A percentile compares a stretch with the other conserved stretches of the same genome.
Conservation (phyloP, 2,113 vertebrate genomes). For the Larimichthys polyactis region DNA sequence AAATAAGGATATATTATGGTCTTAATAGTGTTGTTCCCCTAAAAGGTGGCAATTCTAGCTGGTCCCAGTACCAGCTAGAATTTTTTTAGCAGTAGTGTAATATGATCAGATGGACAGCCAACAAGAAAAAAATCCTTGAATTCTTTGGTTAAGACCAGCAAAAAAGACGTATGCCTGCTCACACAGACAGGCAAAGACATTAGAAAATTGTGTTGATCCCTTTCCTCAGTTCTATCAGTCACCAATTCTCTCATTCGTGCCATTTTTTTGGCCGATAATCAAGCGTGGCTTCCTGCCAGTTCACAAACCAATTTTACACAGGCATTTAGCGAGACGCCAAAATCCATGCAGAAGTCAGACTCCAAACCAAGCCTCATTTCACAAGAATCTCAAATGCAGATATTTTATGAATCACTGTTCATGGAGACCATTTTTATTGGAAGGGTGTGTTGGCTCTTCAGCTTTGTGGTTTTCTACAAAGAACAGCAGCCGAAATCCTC, state of each 20-base stretch:
- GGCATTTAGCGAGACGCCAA: conserved; percentile 31
- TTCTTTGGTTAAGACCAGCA: conserved; percentile 59
- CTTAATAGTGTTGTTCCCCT: conserved; percentile 2
- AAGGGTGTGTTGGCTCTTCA: conserved; percentile 39
- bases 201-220: conserved; percentile 48
- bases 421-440: conserved; percentile 55
- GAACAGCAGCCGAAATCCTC: conserved; percentile 56
- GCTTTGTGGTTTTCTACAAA: conserved; percentile 70
- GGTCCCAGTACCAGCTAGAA: neutral
- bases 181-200: conserved; percentile 42
- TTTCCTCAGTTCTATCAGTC: conserved; percentile 41
- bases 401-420: conserved; percentile 51
- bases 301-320: conserved; percentile 57
- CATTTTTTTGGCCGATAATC: conserved; percentile 59
- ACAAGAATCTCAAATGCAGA: conserved; percentile 62
- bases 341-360: conserved; percentile 37
- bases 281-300: conserved; percentile 49
- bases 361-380: conserved; percentile 66
- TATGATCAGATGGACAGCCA: conserved; percentile 33
- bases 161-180: conserved; percentile 46
- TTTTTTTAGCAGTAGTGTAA: conserved; percentile 33
- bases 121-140: conserved; percentile 59
- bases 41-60: conserved; percentile 1
- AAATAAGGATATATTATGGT: conserved; percentile 1
- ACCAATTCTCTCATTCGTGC: conserved; percentile 59